Conservation (phyloP, 2,797 vertebrate genomes). For the Toxotes lorentzi region DNA sequence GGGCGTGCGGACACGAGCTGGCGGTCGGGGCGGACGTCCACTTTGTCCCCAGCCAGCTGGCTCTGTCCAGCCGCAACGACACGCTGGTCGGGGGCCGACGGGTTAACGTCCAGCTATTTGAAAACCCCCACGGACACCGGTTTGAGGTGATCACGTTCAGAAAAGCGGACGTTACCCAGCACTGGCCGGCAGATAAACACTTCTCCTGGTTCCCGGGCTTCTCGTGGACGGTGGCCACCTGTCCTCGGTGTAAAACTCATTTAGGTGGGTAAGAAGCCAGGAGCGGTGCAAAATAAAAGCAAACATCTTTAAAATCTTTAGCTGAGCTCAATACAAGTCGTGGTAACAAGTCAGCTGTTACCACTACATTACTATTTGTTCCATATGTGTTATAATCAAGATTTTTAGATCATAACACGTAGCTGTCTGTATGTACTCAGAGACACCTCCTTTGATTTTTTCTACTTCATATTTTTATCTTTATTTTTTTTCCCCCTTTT, state of each 20-base stretch:
- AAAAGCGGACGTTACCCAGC: slow-evolving; percentile 71
- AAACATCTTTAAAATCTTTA: background rate
- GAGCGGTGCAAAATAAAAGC: background rate
- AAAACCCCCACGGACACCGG: slow-evolving; percentile 74
- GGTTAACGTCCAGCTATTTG: slow-evolving; percentile 71
- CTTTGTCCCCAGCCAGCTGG: slow-evolving; percentile 68
- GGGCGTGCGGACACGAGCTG: slow-evolving; percentile 75
- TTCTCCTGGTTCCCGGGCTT: slow-evolving; percentile 76
- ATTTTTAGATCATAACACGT: too few species aligned
- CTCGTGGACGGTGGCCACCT: slow-evolving; percentile 77
- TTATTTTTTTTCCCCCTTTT: too few species aligned
- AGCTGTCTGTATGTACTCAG: too few species aligned
- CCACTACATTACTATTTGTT: too few species aligned
- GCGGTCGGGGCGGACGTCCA: slow-evolving; percentile 52
- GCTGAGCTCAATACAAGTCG: background rate
- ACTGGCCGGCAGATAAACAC: slow-evolving; percentile 79
- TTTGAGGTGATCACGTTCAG: slow-evolving; percentile 81
- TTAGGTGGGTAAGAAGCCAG: slow-evolving; percentile 64
- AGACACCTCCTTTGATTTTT: too few species aligned
- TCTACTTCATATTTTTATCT: too few species aligned
- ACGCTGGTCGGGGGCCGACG: slow-evolving; percentile 54
- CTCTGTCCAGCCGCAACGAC: slow-evolving; percentile 74
- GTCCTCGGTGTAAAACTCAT: slow-evolving; percentile 72
- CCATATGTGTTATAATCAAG: too few species aligned
- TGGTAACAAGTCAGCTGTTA: background rate